phyloP scores from a whole-genome alignment of 2,888 invertebrate genomes.

The Pelosia muscerda region DNA sequence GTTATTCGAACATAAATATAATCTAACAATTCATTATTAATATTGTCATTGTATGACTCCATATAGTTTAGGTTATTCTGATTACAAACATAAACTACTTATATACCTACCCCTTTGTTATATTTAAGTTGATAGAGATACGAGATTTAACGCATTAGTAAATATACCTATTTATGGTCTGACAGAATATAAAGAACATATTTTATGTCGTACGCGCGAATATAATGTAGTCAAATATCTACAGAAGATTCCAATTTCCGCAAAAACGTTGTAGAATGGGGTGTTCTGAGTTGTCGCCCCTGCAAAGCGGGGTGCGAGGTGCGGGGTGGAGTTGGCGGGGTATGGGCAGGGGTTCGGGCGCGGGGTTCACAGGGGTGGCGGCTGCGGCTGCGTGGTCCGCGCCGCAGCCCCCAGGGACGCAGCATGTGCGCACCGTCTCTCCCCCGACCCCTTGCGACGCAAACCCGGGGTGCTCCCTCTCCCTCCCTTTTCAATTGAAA shows the following conservation, averaged over 20 bases:
- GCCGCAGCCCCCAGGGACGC: constrained; percentile 65
- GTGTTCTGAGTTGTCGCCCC: constrained; percentile 67
- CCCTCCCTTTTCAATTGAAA: constrained; percentile 58
- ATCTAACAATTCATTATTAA: constrained; percentile 40
- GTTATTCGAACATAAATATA: constrained; percentile 51
- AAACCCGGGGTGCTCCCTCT: constrained; percentile 56
- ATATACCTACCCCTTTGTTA: neutral
- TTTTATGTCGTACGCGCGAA: constrained; percentile 34
- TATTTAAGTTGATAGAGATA: neutral
- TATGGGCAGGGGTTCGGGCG: constrained; percentile 42
- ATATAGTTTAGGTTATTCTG: constrained; percentile 28
- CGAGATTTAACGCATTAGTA: neutral
- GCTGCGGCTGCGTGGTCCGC: constrained; percentile 70
- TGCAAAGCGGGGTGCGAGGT: constrained; percentile 70
- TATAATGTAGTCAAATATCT: constrained; percentile 59
- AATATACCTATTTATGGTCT: neutral
- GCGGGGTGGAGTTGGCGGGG: constrained; percentile 53
- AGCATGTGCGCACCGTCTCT: constrained; percentile 64
- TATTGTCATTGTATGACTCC: constrained; percentile 38
- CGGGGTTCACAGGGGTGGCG: constrained; percentile 56
- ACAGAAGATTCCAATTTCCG: constrained; percentile 80
- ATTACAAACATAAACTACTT: constrained; percentile 24
- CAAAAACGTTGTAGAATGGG: constrained; percentile 76
- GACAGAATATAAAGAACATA: neutral
- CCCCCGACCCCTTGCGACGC: constrained; percentile 48